Evolutionary conservation across 1,140 invertebrate genomes (phyloP).

Genomic region (Geopemphigus sp.): DNA sequence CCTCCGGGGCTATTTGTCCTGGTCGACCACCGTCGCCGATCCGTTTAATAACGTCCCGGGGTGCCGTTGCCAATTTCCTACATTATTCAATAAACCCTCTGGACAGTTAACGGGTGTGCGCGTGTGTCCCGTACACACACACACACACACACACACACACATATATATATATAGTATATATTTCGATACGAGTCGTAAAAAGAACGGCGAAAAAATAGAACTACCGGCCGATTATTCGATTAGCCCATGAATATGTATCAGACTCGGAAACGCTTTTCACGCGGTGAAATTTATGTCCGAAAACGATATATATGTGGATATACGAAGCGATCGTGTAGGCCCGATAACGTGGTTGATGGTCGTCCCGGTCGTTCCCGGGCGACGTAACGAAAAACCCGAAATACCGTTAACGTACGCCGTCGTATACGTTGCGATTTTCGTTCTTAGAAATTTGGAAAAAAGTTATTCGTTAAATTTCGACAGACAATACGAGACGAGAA

Average conservation of each 20-base stretch:
- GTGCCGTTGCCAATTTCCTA: conserved; percentile 26
- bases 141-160: too few relatives aligned
- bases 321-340: background rate
- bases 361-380: too few relatives aligned
- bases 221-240: conserved; percentile 11
- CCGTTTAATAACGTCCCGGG: conserved; percentile 20
- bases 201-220: background rate
- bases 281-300: background rate
- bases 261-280: background rate
- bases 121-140: background rate
- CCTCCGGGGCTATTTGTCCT: conserved; percentile 41
- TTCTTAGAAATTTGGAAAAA: too few relatives aligned
- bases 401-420: too few relatives aligned
- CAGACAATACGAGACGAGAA: too few relatives aligned
- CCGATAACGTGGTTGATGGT: background rate
- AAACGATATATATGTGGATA: background rate
- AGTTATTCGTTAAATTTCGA: too few relatives aligned
- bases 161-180: background rate
- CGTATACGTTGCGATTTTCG: too few relatives aligned
- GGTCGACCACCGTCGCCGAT: background rate
- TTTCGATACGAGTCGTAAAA: background rate
- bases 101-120: background rate
- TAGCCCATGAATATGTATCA: conserved; percentile 1
- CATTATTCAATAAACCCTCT: conserved; percentile 39
- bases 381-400: too few relatives aligned